Evolutionary conservation across 2,113 vertebrate genomes (phyloP).

Genomic region (Anas platyrhynchos): DNA sequence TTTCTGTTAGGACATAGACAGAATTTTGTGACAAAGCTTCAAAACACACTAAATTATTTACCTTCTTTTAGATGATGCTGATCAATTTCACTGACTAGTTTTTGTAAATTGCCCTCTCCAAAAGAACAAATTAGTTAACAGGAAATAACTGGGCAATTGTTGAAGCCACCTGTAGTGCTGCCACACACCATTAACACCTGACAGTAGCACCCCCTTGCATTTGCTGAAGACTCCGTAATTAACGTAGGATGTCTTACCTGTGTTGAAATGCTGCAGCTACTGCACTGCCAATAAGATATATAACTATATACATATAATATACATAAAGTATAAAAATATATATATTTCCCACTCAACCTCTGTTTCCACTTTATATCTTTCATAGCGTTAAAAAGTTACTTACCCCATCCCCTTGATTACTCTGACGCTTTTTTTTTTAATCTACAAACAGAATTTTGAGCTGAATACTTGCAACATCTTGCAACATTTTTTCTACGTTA

Average conservation of each 20-base stretch:
- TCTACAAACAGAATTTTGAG: not conserved
- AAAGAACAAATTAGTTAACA: not conserved
- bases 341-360: not conserved
- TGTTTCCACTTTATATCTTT: not conserved
- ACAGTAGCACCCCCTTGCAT: not conserved
- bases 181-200: not conserved
- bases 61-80: not conserved
- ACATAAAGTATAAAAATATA: too few relatives aligned
- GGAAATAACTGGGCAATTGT: not conserved
- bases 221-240: not conserved
- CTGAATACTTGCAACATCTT: not conserved
- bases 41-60: constrained; percentile 35
- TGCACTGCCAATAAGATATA: not conserved
- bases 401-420: not conserved
- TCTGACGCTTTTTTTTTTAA: not conserved
- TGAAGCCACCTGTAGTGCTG: not conserved
- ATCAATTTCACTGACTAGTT: not conserved
- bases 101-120: not conserved
- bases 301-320: too few relatives aligned
- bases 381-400: not conserved
- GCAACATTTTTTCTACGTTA: not conserved
- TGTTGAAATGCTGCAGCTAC: not conserved
- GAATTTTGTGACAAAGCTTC: constrained; percentile 20
- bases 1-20: not conserved
- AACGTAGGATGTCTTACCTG: not conserved